These are phyloP conservation scores for Eupristina koningsbergeri DNA, from an alignment of 1,140 invertebrate species.

Conservation along the genomic window DNA sequence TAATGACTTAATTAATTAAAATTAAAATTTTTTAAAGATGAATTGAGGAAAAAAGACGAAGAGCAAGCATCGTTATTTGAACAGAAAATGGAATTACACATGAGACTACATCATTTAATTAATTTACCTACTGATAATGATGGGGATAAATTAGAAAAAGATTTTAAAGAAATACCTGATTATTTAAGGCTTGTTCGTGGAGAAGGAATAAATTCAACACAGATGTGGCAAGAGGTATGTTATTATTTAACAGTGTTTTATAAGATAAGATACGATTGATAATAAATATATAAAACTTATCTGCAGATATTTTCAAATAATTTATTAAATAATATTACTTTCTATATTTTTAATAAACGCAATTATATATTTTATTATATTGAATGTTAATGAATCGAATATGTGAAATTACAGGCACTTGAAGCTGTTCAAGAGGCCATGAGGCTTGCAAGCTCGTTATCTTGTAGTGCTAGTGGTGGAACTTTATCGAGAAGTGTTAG, in stretches of 20 bases:
- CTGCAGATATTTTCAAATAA: background rate
- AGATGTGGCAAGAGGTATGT: slow-evolving; percentile 68
- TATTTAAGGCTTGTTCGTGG: slow-evolving; percentile 66
- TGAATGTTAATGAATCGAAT: background rate
- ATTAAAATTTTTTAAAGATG: too few relatives aligned
- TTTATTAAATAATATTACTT: too few relatives aligned
- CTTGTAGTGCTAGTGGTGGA: slow-evolving; percentile 77
- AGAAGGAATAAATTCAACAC: slow-evolving; percentile 65
- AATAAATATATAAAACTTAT: too few relatives aligned
- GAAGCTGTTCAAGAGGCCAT: slow-evolving; percentile 78
- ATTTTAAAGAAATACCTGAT: slow-evolving; percentile 65
- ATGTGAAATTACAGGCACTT: slow-evolving; percentile 58
- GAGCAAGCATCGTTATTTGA: slow-evolving; percentile 89
- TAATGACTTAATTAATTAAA: too few relatives aligned
- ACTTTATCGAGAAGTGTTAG: slow-evolving; percentile 90
- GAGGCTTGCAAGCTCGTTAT: slow-evolving; percentile 81
- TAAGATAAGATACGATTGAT: background rate
- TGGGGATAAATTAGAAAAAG: slow-evolving; percentile 59
- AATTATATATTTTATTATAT: background rate
- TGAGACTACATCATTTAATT: slow-evolving; percentile 82
- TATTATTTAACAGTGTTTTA: background rate
- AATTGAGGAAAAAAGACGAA: slow-evolving; percentile 88
- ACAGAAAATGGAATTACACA: slow-evolving; percentile 89
- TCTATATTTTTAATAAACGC: too few relatives aligned
- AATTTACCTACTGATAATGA: slow-evolving; percentile 71